Evolutionary conservation across 2,888 invertebrate genomes (phyloP).

Genomic region (Sericinus montela): DNA sequence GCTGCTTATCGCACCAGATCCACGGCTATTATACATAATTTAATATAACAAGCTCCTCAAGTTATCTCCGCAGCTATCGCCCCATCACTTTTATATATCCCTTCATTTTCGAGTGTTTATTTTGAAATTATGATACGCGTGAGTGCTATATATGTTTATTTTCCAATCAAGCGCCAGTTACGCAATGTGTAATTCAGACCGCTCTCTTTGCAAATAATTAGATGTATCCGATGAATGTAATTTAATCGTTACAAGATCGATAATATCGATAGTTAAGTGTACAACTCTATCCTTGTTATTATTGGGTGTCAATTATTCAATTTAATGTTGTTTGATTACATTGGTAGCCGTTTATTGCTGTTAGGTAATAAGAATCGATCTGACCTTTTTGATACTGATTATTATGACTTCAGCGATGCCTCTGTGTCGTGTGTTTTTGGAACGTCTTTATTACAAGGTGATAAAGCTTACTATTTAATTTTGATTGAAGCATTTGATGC

Average conservation of each 20-base stretch:
- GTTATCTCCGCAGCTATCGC: too few species aligned
- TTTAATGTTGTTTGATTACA: constrained; percentile 9
- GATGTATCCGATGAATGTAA: background rate
- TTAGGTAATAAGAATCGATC: constrained; percentile 23
- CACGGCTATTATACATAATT: too few species aligned
- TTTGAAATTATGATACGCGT: too few species aligned
- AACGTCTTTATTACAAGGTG: background rate
- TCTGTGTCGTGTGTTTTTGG: background rate
- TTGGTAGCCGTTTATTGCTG: constrained; percentile 1
- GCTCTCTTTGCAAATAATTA: background rate
- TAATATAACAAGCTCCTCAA: too few species aligned
- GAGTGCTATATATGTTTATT: too few species aligned
- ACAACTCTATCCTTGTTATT: constrained; percentile 14
- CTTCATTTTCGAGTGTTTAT: too few species aligned
- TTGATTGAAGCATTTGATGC: constrained; percentile 1
- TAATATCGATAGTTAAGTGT: constrained; percentile 4
- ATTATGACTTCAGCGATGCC: constrained; percentile 12
- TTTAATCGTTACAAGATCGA: background rate
- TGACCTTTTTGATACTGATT: constrained; percentile 24
- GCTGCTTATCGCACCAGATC: too few species aligned
- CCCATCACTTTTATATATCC: too few species aligned
- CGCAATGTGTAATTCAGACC: background rate
- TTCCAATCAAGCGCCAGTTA: background rate
- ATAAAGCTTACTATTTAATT: background rate
- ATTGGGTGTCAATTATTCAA: constrained; percentile 9